Evolutionary conservation across 2,113 vertebrate genomes (phyloP).

Genomic region (Trematomus loennbergii): DNA sequence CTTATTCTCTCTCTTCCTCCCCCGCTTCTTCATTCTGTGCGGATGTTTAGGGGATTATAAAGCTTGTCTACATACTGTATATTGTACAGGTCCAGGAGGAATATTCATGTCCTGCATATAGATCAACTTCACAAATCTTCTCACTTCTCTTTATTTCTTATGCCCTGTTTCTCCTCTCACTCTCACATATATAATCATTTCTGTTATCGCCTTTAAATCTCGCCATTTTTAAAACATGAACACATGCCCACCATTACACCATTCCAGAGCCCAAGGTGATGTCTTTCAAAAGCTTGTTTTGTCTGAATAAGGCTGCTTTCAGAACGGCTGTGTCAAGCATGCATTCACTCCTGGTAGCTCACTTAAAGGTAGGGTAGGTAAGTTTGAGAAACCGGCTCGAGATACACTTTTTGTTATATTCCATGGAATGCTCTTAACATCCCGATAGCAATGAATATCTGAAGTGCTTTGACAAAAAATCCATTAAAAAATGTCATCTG

Average conservation of each 20-base stretch:
- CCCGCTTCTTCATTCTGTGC: background rate
- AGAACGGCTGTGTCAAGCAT: too few species aligned
- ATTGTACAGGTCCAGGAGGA: constrained; percentile 1
- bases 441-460: too few species aligned
- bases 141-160: background rate
- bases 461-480: too few species aligned
- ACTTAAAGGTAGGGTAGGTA: too few species aligned
- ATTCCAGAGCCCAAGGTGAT: background rate
- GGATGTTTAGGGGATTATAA: background rate
- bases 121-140: background rate
- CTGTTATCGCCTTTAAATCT: background rate
- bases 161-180: background rate
- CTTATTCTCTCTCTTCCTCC: background rate
- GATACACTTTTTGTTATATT: too few species aligned
- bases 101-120: background rate
- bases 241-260: too few species aligned
- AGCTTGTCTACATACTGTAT: background rate
- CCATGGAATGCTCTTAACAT: too few species aligned
- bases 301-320: background rate
- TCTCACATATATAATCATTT: background rate
- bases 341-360: too few species aligned
- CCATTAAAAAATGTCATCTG: too few species aligned
- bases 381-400: too few species aligned
- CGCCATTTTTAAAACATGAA: background rate
- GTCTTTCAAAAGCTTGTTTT: background rate